Evolutionary conservation across 2,888 invertebrate species (phyloP), one percentile per base, ranked within the genome.

Genomic region (Entomobrya proxima): DNA sequence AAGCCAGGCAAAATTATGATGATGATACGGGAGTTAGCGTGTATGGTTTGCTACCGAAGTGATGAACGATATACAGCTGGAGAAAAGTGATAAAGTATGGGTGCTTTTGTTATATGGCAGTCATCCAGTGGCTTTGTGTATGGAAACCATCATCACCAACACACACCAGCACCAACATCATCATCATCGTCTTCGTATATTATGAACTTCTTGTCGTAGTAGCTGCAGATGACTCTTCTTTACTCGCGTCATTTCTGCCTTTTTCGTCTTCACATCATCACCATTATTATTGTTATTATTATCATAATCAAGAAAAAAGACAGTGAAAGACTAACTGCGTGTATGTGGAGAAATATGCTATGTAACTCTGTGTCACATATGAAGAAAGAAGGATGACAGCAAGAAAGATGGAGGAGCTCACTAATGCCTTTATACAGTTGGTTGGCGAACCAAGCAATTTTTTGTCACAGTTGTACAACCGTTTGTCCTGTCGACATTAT

Each of bases 261-360:
- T 61, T 30, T 76, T 50, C 21, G 35, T 58, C 15, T 58, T 58
- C 77, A 84, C 77, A 77, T 84, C 77, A 77, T 77, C 77, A 40
- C 75, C 76, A 75, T 76, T 83, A 40, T 44, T 72, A 80, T 61
- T 77, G 44, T 81, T 72, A 75, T 76, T 67, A 83, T 82, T 55
- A 80, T 76, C 76, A 83, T 82, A 82, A 82, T 82, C 81, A 75
- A 47, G 76, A 32, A 76, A 83, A 76, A 55, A 58, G 52, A 79
- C 69, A 52, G 52, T 27, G 18, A 69, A 75, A 64, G 74, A 76
- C 67, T 75, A 75, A 82, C 82, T 82, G 61, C 75, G 64, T 75
- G 69, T 37, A 37, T 69, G 47, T 67, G 76, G 67, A 74, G 67
- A 37, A 83, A 83, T 75, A 74, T 55, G 75, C 50, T 83, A n/a